Conservation (phyloP, 2,888 invertebrate genomes). For the Leptogaster cylindrica region DNA sequence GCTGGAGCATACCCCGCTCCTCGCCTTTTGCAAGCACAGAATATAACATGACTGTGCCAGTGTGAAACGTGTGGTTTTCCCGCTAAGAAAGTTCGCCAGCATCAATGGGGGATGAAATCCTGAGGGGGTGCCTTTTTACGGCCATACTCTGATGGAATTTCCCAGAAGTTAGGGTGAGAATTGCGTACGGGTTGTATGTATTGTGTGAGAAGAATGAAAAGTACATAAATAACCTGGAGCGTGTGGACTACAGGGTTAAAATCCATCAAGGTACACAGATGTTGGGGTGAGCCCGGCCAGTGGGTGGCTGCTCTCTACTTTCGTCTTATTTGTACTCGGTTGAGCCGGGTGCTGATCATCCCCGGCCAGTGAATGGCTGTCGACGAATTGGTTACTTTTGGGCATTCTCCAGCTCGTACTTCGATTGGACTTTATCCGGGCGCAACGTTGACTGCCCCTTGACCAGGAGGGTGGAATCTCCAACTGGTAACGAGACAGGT, state of each 20-base stretch:
- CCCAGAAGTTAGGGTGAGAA: constrained; percentile 12
- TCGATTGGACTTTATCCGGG: no score
- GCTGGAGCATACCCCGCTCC: constrained; percentile 1
- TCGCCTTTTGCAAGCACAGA: neutral
- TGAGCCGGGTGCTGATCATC: no score
- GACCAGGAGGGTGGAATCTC: no score
- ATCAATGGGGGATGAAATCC: neutral
- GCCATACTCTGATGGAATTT: neutral
- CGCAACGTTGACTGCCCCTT: no score
- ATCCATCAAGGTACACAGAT: constrained; percentile 23
- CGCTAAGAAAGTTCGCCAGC: constrained; percentile 35
- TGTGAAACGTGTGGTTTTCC: constrained; percentile 34
- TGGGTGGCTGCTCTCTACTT: no score
- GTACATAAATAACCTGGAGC: constrained; percentile 37
- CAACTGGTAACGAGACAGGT: no score
- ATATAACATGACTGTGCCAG: neutral
- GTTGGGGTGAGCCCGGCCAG: neutral
- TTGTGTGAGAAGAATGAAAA: neutral
- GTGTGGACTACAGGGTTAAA: constrained; percentile 37
- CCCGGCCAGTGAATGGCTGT: no score
- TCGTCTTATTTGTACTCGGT: no score
- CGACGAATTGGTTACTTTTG: no score
- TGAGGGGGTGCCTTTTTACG: neutral
- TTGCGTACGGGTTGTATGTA: constrained; percentile 29
- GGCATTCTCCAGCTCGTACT: no score